These are phyloP conservation scores for Sarcophaga carnaria DNA, from an alignment of 2,888 invertebrate species.

Conservation along the genomic window DNA sequence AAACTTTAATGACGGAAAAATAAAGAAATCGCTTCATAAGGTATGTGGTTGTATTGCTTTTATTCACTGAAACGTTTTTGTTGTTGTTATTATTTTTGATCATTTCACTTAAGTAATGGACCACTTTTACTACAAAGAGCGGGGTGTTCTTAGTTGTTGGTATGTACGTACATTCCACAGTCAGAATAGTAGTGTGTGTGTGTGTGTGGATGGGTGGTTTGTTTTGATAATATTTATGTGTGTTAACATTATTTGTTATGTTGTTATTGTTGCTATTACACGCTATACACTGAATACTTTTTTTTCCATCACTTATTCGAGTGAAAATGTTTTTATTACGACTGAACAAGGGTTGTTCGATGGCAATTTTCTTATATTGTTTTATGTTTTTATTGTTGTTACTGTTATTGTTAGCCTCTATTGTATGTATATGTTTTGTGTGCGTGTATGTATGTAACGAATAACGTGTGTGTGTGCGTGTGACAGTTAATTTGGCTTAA, in stretches of 20 bases:
- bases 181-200: not conserved
- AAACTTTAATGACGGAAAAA: not conserved
- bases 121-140: slow-evolving; percentile 48
- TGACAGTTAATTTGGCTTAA: slow-evolving; percentile 63
- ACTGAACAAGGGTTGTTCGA: slow-evolving; percentile 38
- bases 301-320: not conserved
- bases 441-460: slow-evolving; percentile 13
- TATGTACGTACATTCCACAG: not conserved
- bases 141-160: slow-evolving; percentile 32
- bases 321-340: slow-evolving; percentile 3
- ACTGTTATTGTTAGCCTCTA: not conserved
- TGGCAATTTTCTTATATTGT: not conserved
- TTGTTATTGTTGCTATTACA: slow-evolving; percentile 58
- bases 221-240: slow-evolving; percentile 78
- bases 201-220: slow-evolving; percentile 80
- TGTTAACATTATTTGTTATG: slow-evolving; percentile 60
- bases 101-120: slow-evolving; percentile 47
- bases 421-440: not conserved
- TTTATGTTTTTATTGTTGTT: slow-evolving; percentile 21
- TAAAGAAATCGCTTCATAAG: not conserved
- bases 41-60: slow-evolving; percentile 31
- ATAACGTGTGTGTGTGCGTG: slow-evolving; percentile 58
- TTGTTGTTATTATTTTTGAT: slow-evolving; percentile 47
- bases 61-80: slow-evolving; percentile 13
- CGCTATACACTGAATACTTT: not conserved